Percentiles rank a stretch among this genome's conserved stretches.
Evolutionary conservation across 1,140 invertebrate species (phyloP).

Genomic region (Platyscapa corneri): DNA sequence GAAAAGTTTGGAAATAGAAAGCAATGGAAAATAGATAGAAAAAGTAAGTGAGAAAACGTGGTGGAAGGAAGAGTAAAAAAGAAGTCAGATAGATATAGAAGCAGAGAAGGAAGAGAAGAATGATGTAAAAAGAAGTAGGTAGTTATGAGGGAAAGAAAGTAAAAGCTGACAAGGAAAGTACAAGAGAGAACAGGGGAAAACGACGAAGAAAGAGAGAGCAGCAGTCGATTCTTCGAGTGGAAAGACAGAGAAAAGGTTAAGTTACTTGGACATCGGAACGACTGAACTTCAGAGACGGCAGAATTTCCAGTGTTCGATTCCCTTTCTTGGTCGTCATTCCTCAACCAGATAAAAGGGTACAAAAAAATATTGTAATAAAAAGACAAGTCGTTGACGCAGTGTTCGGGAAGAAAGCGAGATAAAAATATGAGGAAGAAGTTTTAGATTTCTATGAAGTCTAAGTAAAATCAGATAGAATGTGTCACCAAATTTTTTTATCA

Average conservation of each 20-base stretch:
- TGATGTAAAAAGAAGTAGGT: constrained; percentile 8
- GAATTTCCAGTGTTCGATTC: constrained; percentile 54
- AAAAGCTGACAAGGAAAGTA: constrained; percentile 7
- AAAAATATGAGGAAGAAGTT: constrained; percentile 50
- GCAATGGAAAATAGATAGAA: constrained; percentile 35
- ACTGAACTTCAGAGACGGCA: constrained; percentile 60
- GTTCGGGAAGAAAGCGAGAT: constrained; percentile 31
- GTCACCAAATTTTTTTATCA: neutral
- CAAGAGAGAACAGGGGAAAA: constrained; percentile 16
- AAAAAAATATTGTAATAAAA: constrained; percentile 44
- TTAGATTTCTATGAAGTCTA: constrained; percentile 26
- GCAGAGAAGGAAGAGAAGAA: neutral
- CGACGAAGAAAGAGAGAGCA: constrained; percentile 46
- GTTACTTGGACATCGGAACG: constrained; percentile 58
- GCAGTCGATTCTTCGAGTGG: constrained; percentile 33
- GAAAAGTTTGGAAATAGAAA: constrained; percentile 42
- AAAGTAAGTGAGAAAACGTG: constrained; percentile 2
- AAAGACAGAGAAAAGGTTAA: constrained; percentile 53
- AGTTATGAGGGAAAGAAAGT: neutral
- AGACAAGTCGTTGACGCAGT: neutral
- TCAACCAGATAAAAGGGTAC: constrained; percentile 51
- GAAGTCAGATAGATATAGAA: neutral
- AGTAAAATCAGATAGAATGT: constrained; percentile 13
- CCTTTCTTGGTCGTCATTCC: constrained; percentile 55
- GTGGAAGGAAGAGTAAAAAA: constrained; percentile 9